A percentile compares a stretch with the other conserved stretches of the same genome.
Conservation (phyloP, 2,888 invertebrate species). For the Leucophenga montana region DNA sequence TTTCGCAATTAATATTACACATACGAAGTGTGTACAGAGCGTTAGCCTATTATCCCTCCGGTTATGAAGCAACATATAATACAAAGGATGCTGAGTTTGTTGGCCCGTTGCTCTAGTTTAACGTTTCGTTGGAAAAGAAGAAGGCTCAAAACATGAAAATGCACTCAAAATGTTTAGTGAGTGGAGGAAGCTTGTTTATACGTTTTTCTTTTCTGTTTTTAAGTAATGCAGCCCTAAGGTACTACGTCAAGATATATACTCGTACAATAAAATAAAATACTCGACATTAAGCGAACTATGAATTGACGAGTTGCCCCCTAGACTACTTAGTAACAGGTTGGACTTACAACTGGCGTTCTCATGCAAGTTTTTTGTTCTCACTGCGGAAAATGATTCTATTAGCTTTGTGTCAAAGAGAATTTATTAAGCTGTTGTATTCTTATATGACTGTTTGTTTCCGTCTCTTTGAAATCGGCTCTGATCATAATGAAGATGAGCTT, state of each 20-base stretch:
- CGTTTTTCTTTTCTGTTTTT: background rate
- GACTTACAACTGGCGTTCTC: too few relatives aligned
- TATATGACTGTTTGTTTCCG: background rate
- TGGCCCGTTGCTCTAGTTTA: background rate
- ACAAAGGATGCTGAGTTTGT: background rate
- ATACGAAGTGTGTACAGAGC: background rate
- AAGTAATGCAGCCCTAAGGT: conserved; percentile 42
- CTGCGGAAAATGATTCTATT: too few relatives aligned
- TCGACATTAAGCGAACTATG: too few relatives aligned
- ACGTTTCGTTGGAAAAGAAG: conserved; percentile 28
- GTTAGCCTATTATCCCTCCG: background rate
- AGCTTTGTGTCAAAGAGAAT: background rate
- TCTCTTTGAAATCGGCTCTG: background rate
- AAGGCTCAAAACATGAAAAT: conserved; percentile 54
- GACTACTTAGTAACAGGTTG: background rate
- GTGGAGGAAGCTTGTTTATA: background rate
- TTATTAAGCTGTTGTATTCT: background rate
- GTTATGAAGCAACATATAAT: background rate
- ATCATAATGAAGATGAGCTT: background rate
- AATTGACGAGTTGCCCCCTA: conserved; percentile 35
- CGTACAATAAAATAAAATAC: too few relatives aligned
- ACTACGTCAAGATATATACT: conserved; percentile 44
- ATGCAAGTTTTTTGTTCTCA: background rate
- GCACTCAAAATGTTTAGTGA: conserved; percentile 53
- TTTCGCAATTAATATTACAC: conserved; percentile 3